Base-by-base conservation (phyloP, 2,113 vertebrate genomes). In the Amphiprion percula region DNA sequence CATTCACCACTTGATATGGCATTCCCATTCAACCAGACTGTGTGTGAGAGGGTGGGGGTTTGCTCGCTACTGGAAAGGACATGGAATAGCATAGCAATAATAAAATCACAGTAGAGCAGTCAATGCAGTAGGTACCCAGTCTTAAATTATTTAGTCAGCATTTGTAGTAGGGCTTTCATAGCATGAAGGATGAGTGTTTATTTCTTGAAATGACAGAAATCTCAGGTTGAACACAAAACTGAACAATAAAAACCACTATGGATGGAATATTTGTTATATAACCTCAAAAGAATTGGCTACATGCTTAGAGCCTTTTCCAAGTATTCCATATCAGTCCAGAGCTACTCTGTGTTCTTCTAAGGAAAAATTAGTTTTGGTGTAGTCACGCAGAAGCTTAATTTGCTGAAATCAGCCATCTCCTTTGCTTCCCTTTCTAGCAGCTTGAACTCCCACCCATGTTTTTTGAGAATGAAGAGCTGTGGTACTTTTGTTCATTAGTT, bases 31-130 rank as follows among this genome's bases (percentile, higher is more conserved):
- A 77, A 60, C 77, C 59, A 66, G 72, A 76, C 63, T 26, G n/a
- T 10, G 24, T 78, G 85, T 64, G 55, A 54, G 11, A 15, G 84
- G 85, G 88, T 83, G 77, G 87, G 87, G 61, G 74, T 87, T 30
- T 70, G 59, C 65, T 46, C n/a, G 77, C 88, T 86, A 46, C 85
- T 86, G 64, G 89, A 79, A 87, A 87, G 86, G 79, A 82, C 69
- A 82, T 75, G 37, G 44, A 82, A 72, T 67, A 88, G 85, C 83
- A 91, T 74, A 93, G 92, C 93, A 93, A 94, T 94, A 94, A 92
- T 65, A 33, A 68, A 81, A 77, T 74, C 16, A 15, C 41, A n/a
- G 74, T 66, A 59, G 67, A 71, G 41, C 23, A 55, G 82, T 65
- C 62, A 77, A 55, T 47, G 74, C 68, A 77, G 66, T 64, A 73